Evolutionary conservation across 1,140 invertebrate species (phyloP).

Genomic region (Drosophila albomicans): DNA sequence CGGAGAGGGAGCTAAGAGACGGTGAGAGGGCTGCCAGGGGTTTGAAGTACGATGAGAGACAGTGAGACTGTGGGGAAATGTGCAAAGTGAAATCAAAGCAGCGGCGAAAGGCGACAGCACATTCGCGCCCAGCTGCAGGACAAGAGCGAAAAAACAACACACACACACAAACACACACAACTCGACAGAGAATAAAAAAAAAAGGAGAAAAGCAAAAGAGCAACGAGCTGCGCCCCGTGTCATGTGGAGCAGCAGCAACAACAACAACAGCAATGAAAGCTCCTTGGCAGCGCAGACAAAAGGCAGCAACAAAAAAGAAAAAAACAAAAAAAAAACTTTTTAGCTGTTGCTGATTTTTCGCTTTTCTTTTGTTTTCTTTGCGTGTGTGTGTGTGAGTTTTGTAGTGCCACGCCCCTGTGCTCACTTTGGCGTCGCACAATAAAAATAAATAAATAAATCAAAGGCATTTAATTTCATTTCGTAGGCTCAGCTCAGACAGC

Average conservation of each 20-base stretch:
- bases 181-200: neutral
- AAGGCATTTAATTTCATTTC: conserved; percentile 76
- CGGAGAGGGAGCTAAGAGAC: neutral
- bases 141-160: neutral
- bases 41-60: neutral
- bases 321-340: conserved; percentile 25
- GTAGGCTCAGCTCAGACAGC: conserved; percentile 35
- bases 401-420: conserved; percentile 32
- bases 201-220: conserved; percentile 27
- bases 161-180: no score
- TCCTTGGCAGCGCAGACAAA: conserved; percentile 36
- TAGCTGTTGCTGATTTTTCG: conserved; percentile 29
- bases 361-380: conserved; percentile 4
- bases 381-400: neutral
- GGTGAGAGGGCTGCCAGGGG: neutral
- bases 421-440: conserved; percentile 40
- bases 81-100: conserved; percentile 47
- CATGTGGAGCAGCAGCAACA: conserved; percentile 25
- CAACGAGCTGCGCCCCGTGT: conserved; percentile 33
- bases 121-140: conserved; percentile 35
- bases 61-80: conserved; percentile 18
- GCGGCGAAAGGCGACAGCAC: conserved; percentile 36
- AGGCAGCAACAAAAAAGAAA: conserved; percentile 23
- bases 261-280: conserved; percentile 32
- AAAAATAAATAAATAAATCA: conserved; percentile 76